These are phyloP conservation scores for Thaumetopoea pityocampa DNA, from an alignment of 1,140 invertebrate species.

Conservation along the genomic window DNA sequence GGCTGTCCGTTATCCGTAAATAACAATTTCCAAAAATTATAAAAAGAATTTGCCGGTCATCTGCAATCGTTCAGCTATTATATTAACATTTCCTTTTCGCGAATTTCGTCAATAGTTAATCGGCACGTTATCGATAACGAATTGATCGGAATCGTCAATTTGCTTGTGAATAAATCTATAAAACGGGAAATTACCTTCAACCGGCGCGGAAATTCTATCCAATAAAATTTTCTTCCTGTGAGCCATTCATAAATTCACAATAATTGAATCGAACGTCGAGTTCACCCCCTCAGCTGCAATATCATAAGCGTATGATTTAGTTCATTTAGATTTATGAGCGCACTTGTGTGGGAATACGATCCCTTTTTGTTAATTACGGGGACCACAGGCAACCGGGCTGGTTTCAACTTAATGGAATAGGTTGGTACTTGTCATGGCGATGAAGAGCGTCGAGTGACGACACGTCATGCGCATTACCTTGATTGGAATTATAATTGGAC, in stretches of 20 bases:
- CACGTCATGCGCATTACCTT: conserved; percentile 37
- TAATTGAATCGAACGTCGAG: conserved; percentile 58
- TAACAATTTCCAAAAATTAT: too few species aligned
- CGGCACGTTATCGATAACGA: conserved; percentile 27
- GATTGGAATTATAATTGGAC: conserved; percentile 48
- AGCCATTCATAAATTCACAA: conserved; percentile 61
- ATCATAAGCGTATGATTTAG: conserved; percentile 38
- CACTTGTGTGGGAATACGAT: conserved; percentile 18
- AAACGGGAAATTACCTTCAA: conserved; percentile 46
- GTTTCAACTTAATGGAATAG: conserved; percentile 51
- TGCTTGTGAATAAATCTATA: conserved; percentile 37
- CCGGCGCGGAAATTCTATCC: conserved; percentile 49
- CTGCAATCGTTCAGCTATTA: conserved; percentile 21
- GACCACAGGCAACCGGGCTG: conserved; percentile 24
- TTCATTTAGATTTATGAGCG: conserved; percentile 33
- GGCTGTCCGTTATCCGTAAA: too few species aligned
- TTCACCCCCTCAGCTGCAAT: conserved; percentile 31
- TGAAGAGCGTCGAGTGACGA: conserved; percentile 18
- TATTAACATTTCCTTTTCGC: conserved; percentile 18
- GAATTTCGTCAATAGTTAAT: conserved; percentile 22
- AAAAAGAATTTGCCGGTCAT: too few species aligned
- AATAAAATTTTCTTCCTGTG: conserved; percentile 54
- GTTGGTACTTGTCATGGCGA: conserved; percentile 25
- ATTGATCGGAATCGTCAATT: conserved; percentile 30
- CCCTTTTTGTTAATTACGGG: conserved; percentile 44